These are phyloP conservation scores for Acrocera orbiculus DNA, from an alignment of 2,888 invertebrate genomes.

Conservation along the genomic window DNA sequence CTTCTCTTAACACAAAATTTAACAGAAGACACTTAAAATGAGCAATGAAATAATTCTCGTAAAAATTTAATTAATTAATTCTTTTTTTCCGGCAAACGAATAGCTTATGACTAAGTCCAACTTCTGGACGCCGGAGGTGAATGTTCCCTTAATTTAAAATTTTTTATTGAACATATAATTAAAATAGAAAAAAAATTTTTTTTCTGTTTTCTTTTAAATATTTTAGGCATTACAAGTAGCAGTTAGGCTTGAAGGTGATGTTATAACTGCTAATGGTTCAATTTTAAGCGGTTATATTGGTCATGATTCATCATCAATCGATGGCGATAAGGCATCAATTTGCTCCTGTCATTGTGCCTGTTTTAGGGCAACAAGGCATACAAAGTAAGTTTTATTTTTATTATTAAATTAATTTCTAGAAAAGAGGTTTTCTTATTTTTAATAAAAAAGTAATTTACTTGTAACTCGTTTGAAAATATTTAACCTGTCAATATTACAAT, in stretches of 20 bases:
- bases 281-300: slow-evolving; percentile 53
- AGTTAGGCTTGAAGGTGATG: slow-evolving; percentile 89
- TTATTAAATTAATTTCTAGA: not conserved
- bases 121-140: slow-evolving; percentile 32
- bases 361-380: slow-evolving; percentile 31
- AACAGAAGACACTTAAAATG: not conserved
- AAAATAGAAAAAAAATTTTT: not conserved
- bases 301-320: slow-evolving; percentile 27
- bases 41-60: slow-evolving; percentile 1
- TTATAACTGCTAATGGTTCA: slow-evolving; percentile 86
- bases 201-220: not conserved
- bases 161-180: not conserved
- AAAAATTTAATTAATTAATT: slow-evolving; percentile 3
- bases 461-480: no score
- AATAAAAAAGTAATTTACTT: no score
- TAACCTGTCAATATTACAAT: no score
- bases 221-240: slow-evolving; percentile 81
- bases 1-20: not conserved
- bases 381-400: slow-evolving; percentile 23
- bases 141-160: slow-evolving; percentile 18
- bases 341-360: slow-evolving; percentile 32
- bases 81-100: slow-evolving; percentile 19
- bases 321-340: slow-evolving; percentile 29
- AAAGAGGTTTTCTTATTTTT: no score
- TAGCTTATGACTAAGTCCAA: slow-evolving; percentile 32